Evolutionary conservation across 2,888 invertebrate genomes (phyloP).

Genomic region (Leucophenga maculata): DNA sequence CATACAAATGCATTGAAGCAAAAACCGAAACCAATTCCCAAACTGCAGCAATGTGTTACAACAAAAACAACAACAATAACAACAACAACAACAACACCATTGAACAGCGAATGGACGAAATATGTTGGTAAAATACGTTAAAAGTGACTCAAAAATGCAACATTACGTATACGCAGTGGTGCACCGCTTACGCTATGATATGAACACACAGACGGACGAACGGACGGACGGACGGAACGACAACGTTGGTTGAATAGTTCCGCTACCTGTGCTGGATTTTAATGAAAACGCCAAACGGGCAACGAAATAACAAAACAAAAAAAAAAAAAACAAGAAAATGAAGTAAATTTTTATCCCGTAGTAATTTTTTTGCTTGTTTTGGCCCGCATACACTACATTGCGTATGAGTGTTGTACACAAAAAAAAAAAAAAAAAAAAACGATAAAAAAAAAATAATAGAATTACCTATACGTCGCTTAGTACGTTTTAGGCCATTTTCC

Average conservation of each 20-base stretch:
- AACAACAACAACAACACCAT: conserved; percentile 35
- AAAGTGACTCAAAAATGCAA: conserved; percentile 51
- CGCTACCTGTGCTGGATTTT: conserved; percentile 35
- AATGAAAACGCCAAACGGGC: conserved; percentile 44
- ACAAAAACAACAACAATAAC: conserved; percentile 58
- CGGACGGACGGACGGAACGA: conserved; percentile 9
- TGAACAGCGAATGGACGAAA: conserved; percentile 14
- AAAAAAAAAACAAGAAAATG: conserved; percentile 7
- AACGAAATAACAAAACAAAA: not conserved
- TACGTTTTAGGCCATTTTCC: conserved; percentile 18
- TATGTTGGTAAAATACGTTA: conserved; percentile 25
- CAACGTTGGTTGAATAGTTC: conserved; percentile 14
- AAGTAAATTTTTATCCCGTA: not conserved
- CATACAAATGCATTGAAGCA: conserved; percentile 29
- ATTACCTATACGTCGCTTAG: conserved; percentile 9
- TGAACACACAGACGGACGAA: conserved; percentile 5
- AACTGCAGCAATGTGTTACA: conserved; percentile 59
- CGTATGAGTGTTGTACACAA: conserved; percentile 11
- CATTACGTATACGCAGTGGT: conserved; percentile 66
- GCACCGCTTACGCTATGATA: conserved; percentile 47
- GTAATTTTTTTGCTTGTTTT: not conserved
- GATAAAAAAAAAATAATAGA: not conserved
- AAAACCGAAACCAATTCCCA: conserved; percentile 56
- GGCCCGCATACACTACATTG: conserved; percentile 5
- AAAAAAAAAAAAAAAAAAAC: conserved; percentile 2